Evolutionary conservation across 2,113 vertebrate species (phyloP).

Genomic region (Suncus etruscus): DNA sequence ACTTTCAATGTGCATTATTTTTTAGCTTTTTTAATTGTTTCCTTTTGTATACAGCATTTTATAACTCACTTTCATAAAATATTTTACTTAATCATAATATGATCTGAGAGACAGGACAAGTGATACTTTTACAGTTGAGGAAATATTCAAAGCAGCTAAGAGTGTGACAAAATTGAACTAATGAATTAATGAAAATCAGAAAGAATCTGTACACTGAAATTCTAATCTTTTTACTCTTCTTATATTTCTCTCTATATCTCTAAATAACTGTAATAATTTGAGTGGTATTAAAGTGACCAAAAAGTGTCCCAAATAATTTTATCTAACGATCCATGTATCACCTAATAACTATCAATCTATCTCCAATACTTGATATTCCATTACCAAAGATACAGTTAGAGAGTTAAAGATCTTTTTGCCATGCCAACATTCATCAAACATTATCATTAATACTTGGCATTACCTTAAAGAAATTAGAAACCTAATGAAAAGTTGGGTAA

Average conservation of each 20-base stretch:
- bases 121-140: constrained; percentile 6
- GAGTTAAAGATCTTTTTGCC: not conserved
- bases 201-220: constrained; percentile 29
- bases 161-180: not conserved
- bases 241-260: not conserved
- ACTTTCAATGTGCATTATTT: not conserved
- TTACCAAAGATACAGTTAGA: not conserved
- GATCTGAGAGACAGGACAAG: constrained; percentile 7
- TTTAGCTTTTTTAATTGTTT: not conserved
- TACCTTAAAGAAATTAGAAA: constrained; percentile 43
- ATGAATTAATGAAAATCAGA: constrained; percentile 42
- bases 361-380: constrained; percentile 10
- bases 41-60: constrained; percentile 27
- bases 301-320: not conserved
- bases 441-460: not conserved
- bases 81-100: constrained; percentile 38
- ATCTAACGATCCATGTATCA: not conserved
- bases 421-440: not conserved
- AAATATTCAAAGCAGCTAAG: constrained; percentile 50
- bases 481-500: not conserved
- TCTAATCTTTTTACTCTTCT: not conserved
- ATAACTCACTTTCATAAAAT: constrained; percentile 48
- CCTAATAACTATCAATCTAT: not conserved
- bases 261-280: constrained; percentile 24
- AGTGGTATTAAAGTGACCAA: not conserved